phyloP scores from a whole-genome alignment of 2,888 invertebrate species.

The Lapara coniferarum region DNA sequence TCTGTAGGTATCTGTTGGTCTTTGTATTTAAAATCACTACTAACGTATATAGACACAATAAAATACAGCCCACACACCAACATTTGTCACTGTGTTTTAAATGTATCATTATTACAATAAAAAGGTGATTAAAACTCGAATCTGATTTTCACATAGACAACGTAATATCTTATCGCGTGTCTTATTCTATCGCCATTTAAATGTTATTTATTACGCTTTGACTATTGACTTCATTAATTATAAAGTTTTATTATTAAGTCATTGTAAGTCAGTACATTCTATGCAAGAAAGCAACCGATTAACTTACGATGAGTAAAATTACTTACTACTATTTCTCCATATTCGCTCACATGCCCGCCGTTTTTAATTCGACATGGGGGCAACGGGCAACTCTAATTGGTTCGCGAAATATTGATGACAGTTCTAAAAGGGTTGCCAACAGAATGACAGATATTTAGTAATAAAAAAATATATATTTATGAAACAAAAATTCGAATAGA shows the following conservation, averaged over 20 bases:
- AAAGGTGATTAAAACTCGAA: slow-evolving; percentile 4
- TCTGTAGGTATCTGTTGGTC: too few species aligned
- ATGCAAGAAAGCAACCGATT: background rate
- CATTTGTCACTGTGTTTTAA: background rate
- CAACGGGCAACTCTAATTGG: slow-evolving; percentile 60
- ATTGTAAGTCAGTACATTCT: background rate
- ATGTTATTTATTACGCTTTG: background rate
- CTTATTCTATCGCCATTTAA: background rate
- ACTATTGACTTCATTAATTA: background rate
- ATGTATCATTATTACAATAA: background rate
- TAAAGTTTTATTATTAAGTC: background rate
- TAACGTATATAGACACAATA: background rate
- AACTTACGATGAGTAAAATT: slow-evolving; percentile 28
- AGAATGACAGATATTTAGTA: background rate
- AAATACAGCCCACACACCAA: background rate
- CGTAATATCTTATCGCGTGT: background rate
- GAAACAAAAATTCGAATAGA: too few species aligned
- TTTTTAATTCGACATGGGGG: slow-evolving; percentile 60
- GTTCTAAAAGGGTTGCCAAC: slow-evolving; percentile 38
- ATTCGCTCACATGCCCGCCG: slow-evolving; percentile 45
- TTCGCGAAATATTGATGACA: slow-evolving; percentile 61
- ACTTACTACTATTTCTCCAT: too few species aligned
- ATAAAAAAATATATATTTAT: too few species aligned
- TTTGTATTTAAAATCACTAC: too few species aligned
- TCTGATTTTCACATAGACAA: background rate